phyloP scores from a whole-genome alignment of 2,797 vertebrate species.

The Coracias cyanogaster region DNA sequence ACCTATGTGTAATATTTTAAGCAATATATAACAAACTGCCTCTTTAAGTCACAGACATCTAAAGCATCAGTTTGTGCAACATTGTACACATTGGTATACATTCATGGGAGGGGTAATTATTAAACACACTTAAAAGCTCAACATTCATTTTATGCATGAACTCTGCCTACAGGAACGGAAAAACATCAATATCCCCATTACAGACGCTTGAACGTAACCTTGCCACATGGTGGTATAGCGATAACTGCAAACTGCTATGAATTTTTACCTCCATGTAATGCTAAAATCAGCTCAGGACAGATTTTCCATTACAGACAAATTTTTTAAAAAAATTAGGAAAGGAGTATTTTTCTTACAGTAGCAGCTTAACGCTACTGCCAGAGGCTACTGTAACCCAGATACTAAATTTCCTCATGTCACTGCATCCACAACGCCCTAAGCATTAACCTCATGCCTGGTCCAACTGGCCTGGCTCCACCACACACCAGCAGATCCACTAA shows the following conservation, averaged over 20 bases:
- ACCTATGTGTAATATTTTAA: background rate
- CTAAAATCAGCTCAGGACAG: constrained; percentile 24
- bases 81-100: background rate
- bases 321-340: background rate
- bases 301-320: background rate
- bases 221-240: background rate
- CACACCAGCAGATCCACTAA: background rate
- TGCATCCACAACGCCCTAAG: background rate
- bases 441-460: background rate
- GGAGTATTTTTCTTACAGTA: background rate
- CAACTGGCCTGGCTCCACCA: background rate
- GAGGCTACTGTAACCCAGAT: constrained; percentile 14
- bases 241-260: background rate
- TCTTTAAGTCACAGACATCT: background rate
- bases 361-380: background rate
- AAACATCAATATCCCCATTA: constrained; percentile 47
- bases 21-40: background rate
- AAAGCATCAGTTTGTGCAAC: background rate
- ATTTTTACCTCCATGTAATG: background rate
- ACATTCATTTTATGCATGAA: background rate
- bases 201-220: constrained; percentile 12
- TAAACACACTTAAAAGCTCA: constrained; percentile 3
- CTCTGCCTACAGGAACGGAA: background rate
- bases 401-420: background rate
- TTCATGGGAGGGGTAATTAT: background rate